phyloP scores from a whole-genome alignment of 2,888 invertebrate species.

The Agriopis leucophaearia region DNA sequence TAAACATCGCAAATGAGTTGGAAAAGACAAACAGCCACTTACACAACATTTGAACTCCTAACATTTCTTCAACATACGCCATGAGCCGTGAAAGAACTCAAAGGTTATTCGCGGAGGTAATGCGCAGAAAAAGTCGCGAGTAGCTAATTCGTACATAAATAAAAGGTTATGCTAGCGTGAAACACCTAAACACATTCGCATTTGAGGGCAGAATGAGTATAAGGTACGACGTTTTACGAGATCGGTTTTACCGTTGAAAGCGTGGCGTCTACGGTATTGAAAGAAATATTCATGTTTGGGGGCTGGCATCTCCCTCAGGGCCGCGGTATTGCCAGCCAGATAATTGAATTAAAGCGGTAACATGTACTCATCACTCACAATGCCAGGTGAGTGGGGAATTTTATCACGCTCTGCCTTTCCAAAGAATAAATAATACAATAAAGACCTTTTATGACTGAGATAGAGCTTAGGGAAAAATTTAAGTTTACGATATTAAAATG shows the following conservation, averaged over 20 bases:
- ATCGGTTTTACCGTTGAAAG: slow-evolving; percentile 54
- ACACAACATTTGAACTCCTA: slow-evolving; percentile 18
- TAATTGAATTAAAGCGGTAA: slow-evolving; percentile 70
- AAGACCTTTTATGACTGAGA: slow-evolving; percentile 33
- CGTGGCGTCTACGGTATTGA: slow-evolving; percentile 55
- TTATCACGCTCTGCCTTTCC: slow-evolving; percentile 46
- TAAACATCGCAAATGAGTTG: background rate
- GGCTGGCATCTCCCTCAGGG: slow-evolving; percentile 51
- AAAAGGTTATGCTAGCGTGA: slow-evolving; percentile 36
- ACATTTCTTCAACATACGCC: slow-evolving; percentile 22
- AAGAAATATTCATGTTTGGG: slow-evolving; percentile 48
- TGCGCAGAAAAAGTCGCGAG: slow-evolving; percentile 29
- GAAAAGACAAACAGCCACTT: slow-evolving; percentile 6
- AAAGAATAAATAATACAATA: slow-evolving; percentile 52
- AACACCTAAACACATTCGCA: slow-evolving; percentile 39
- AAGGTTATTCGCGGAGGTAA: slow-evolving; percentile 25
- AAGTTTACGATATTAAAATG: slow-evolving; percentile 23
- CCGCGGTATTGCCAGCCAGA: slow-evolving; percentile 51
- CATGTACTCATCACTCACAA: slow-evolving; percentile 67
- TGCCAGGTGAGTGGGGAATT: slow-evolving; percentile 59
- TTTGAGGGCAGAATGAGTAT: slow-evolving; percentile 36
- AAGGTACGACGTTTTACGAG: slow-evolving; percentile 52
- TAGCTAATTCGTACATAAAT: slow-evolving; percentile 31
- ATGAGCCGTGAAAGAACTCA: slow-evolving; percentile 25
- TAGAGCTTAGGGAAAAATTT: slow-evolving; percentile 21